Evolutionary conservation across 1,140 invertebrate species (phyloP).

Genomic region (Manduca sexta): DNA sequence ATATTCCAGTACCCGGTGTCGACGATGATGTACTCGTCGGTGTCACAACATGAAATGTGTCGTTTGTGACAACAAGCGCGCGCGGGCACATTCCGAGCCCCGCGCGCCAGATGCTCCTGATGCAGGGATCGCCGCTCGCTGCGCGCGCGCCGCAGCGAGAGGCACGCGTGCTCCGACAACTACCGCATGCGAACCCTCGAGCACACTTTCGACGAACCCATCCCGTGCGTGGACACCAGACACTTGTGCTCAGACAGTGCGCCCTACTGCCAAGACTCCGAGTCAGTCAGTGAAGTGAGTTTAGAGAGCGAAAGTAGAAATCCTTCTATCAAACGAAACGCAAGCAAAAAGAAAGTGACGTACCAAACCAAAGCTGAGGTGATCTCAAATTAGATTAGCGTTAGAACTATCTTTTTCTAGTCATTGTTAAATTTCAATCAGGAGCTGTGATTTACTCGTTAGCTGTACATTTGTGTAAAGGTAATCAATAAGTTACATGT

Average conservation of each 20-base stretch:
- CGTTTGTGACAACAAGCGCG: constrained; percentile 69
- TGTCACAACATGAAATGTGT: constrained; percentile 69
- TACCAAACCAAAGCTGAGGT: constrained; percentile 65
- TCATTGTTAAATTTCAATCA: constrained; percentile 46
- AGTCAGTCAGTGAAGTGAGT: constrained; percentile 61
- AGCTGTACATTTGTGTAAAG: constrained; percentile 36
- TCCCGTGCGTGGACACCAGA: constrained; percentile 47
- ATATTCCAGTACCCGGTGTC: constrained; percentile 67
- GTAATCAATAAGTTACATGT: constrained; percentile 26
- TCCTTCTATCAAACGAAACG: constrained; percentile 44
- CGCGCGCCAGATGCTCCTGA: constrained; percentile 53
- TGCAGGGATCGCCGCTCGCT: constrained; percentile 45
- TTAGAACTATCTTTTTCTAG: constrained; percentile 16
- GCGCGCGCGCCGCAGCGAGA: constrained; percentile 35
- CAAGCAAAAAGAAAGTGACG: constrained; percentile 52
- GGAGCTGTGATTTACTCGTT: constrained; percentile 67
- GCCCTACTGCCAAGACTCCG: constrained; percentile 45
- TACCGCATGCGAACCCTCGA: constrained; percentile 46
- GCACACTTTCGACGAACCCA: constrained; percentile 39
- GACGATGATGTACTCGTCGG: constrained; percentile 70
- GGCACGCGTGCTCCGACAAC: constrained; percentile 22
- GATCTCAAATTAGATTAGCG: constrained; percentile 39
- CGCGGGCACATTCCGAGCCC: constrained; percentile 43
- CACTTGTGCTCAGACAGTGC: constrained; percentile 34
- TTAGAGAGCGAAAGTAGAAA: constrained; percentile 55